Evolutionary conservation across 2,113 vertebrate species (phyloP).

Genomic region (Abramis brama): DNA sequence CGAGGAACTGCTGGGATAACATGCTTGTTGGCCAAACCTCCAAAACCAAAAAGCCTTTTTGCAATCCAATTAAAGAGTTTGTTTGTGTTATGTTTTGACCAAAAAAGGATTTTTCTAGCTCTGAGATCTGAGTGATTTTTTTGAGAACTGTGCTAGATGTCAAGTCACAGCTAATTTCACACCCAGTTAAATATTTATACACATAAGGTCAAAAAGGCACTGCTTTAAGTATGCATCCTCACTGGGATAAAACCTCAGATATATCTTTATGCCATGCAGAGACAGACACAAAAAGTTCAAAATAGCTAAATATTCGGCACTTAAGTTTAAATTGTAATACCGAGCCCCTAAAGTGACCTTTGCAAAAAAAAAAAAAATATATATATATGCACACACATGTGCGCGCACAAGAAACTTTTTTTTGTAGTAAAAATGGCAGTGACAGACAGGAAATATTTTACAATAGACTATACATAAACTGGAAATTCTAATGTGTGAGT

Average conservation of each 20-base stretch:
- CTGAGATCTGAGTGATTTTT: constrained; percentile 37
- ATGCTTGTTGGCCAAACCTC: constrained; percentile 51
- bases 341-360: too few relatives aligned
- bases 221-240: constrained; percentile 44
- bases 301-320: background rate
- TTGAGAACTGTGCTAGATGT: constrained; percentile 33
- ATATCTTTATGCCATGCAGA: background rate
- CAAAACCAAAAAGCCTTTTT: constrained; percentile 52
- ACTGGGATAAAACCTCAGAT: background rate
- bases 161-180: constrained; percentile 70
- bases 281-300: background rate
- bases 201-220: constrained; percentile 56
- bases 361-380: too few relatives aligned
- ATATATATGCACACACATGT: too few relatives aligned
- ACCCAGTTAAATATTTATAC: constrained; percentile 71
- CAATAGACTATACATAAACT: too few relatives aligned
- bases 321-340: background rate
- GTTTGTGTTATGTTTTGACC: constrained; percentile 47
- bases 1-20: constrained; percentile 56
- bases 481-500: too few relatives aligned
- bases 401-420: too few relatives aligned
- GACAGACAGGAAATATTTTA: too few relatives aligned
- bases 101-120: constrained; percentile 57
- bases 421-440: too few relatives aligned
- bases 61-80: constrained; percentile 59